phyloP scores from a whole-genome alignment of 2,888 invertebrate genomes.

The Drosophila anceps region DNA sequence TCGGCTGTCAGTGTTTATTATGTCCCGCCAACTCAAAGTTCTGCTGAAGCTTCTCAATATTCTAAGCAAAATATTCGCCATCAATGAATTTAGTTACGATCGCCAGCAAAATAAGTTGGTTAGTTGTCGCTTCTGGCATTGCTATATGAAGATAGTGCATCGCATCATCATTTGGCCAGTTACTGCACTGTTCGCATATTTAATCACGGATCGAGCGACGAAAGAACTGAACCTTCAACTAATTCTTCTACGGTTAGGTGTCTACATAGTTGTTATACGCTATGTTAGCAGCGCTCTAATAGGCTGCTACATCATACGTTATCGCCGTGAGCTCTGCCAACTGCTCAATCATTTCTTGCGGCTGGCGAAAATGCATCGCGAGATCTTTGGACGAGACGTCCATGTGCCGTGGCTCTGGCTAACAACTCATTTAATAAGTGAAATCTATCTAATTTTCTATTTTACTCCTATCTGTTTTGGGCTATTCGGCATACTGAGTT shows the following conservation, averaged over 20 bases:
- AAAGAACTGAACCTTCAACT: neutral
- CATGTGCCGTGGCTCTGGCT: conserved; percentile 1
- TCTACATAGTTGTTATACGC: neutral
- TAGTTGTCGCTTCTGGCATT: conserved; percentile 2
- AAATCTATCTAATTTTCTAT: neutral
- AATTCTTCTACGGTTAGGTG: neutral
- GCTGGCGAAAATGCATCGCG: conserved; percentile 1
- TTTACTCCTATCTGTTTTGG: neutral
- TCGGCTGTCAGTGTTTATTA: neutral
- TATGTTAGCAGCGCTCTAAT: neutral
- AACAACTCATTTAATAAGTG: neutral
- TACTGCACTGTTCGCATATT: rapidly evolving
- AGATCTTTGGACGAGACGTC: conserved; percentile 1
- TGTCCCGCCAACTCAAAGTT: neutral
- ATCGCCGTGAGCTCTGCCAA: neutral
- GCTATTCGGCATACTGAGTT: rapidly evolving
- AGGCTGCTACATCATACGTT: neutral
- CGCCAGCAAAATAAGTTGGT: neutral
- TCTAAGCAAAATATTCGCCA: neutral
- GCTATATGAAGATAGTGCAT: neutral
- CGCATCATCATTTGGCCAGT: neutral
- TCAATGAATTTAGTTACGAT: conserved; percentile 15
- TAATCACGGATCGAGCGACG: neutral
- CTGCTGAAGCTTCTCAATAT: conserved; percentile 1
- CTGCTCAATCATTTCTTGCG: conserved; percentile 1